Conservation (phyloP, 1,140 invertebrate genomes). For the Polypedilum vanderplanki region DNA sequence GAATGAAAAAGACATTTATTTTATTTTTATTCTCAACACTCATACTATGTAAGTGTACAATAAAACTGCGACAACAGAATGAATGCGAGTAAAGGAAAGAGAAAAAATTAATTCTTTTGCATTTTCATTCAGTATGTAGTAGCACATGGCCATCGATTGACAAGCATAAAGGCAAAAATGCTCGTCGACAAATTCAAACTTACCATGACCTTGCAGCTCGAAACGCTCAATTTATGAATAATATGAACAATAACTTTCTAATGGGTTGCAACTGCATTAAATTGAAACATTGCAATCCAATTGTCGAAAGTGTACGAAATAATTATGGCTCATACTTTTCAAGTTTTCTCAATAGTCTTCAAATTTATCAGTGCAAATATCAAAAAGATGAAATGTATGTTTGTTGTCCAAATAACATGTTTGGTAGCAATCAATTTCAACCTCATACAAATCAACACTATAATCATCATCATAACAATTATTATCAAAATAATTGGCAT, state of each 20-base stretch:
- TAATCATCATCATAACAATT: not conserved
- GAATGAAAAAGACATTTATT: no score
- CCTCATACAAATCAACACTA: not conserved
- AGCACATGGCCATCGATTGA: not conserved
- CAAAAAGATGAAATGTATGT: not conserved
- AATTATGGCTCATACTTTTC: not conserved
- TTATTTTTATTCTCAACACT: no score
- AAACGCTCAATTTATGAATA: not conserved
- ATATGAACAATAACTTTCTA: not conserved
- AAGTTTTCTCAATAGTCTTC: not conserved
- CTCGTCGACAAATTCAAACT: not conserved
- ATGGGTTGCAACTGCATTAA: not conserved
- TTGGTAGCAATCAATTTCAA: not conserved
- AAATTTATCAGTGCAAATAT: not conserved
- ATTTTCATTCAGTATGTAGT: not conserved
- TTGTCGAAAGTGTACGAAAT: not conserved
- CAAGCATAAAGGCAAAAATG: not conserved
- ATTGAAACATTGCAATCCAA: constrained; percentile 7
- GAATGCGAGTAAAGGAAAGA: no score
- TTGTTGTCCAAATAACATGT: not conserved
- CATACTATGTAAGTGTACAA: no score
- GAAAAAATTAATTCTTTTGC: not conserved
- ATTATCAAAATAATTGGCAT: not conserved
- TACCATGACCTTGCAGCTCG: not conserved
- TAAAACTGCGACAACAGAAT: no score